A percentile compares a stretch with the other conserved stretches of the same genome.
Conservation (phyloP, 2,113 vertebrate genomes). For the Nerophis lumbriciformis region DNA sequence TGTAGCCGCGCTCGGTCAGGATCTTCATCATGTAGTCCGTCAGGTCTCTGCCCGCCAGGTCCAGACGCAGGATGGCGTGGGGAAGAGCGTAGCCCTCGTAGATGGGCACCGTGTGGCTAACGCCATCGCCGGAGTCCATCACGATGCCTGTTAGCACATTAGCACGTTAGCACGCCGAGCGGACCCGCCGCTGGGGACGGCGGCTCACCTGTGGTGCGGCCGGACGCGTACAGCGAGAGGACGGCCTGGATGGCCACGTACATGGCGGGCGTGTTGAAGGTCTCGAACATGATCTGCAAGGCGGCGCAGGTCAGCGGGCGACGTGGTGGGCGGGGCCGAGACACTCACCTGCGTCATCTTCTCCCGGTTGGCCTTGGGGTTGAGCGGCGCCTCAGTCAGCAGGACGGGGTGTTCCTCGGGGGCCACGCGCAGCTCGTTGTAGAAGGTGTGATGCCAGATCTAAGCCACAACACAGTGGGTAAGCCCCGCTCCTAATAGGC, state of each 20-base stretch:
- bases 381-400: conserved; percentile 90
- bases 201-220: conserved; percentile 88
- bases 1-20: conserved; percentile 87
- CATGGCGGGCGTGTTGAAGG: conserved; percentile 94
- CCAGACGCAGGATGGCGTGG: conserved; percentile 88
- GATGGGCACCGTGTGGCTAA: conserved; percentile 92
- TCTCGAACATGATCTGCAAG: conserved; percentile 93
- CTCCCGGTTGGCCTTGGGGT: conserved; percentile 94
- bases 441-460: conserved; percentile 98
- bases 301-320: not conserved
- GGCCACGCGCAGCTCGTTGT: conserved; percentile 90
- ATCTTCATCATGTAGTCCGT: conserved; percentile 96
- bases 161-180: not conserved
- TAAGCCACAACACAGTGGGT: conserved; percentile 30
- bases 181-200: not conserved
- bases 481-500: not conserved
- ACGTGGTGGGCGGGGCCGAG: not conserved
- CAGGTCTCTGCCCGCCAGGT: conserved; percentile 89
- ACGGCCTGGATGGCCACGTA: conserved; percentile 97
- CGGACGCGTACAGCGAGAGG: conserved; percentile 92
- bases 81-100: conserved; percentile 86
- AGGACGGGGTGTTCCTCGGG: conserved; percentile 89
- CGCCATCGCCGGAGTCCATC: conserved; percentile 89
- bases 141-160: conserved; percentile 73
- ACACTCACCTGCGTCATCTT: conserved; percentile 81